Percentiles rank a stretch among this genome's conserved stretches.
phyloP scores from a whole-genome alignment of 2,113 vertebrate genomes.

The Brachirus orientalis region DNA sequence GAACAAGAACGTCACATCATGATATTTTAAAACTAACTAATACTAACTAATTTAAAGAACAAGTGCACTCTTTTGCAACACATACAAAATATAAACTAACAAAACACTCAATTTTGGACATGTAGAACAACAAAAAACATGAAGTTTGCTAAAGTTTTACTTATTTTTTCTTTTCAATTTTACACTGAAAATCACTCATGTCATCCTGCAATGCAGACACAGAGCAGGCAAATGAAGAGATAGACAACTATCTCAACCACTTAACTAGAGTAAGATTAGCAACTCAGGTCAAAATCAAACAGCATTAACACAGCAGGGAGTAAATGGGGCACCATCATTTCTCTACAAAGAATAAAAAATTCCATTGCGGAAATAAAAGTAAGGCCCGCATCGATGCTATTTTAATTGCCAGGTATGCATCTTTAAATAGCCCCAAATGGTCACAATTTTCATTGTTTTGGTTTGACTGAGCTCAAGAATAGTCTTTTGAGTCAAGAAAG shows the following conservation, averaged over 20 bases:
- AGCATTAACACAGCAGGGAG: conserved; percentile 44
- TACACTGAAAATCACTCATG: not conserved
- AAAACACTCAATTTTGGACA: not conserved
- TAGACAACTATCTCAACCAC: conserved; percentile 4
- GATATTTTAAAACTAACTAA: not conserved
- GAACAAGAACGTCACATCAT: not conserved
- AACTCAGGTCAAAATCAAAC: conserved; percentile 42
- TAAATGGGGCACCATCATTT: conserved; percentile 11
- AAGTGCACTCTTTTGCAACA: not conserved
- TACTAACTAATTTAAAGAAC: conserved; percentile 3
- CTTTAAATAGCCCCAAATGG: not conserved
- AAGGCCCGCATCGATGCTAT: not conserved
- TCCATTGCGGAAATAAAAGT: conserved; percentile 24
- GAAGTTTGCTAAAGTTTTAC: not conserved
- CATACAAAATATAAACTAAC: not conserved
- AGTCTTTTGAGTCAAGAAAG: conserved; percentile 17
- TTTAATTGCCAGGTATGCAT: not conserved
- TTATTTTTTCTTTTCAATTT: not conserved
- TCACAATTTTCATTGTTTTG: conserved; percentile 22
- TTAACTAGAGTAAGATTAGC: conserved; percentile 31
- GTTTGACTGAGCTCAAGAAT: conserved; percentile 12
- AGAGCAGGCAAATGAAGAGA: conserved; percentile 3
- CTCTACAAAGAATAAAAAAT: conserved; percentile 11
- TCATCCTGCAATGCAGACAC: not conserved
- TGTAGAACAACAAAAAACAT: not conserved